phyloP scores from a whole-genome alignment of 2,888 invertebrate genomes.

The Escarpia spicata region DNA sequence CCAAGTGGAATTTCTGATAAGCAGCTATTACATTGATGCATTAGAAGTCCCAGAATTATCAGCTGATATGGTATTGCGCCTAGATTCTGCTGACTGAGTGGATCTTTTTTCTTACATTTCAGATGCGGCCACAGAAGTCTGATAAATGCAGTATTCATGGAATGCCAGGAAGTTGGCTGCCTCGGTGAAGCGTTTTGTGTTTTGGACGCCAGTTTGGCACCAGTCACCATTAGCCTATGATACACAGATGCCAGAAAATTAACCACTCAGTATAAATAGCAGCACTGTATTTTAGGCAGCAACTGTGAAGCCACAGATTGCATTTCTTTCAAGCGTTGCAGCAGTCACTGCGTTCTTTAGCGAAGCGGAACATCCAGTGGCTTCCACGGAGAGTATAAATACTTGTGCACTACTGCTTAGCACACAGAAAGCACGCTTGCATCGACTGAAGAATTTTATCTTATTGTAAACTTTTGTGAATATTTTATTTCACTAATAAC shows the following conservation, averaged over 20 bases:
- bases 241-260: not conserved
- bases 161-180: not conserved
- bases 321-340: constrained; percentile 1
- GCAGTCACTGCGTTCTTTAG: constrained; percentile 6
- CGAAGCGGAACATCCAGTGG: not conserved
- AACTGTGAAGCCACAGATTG: not conserved
- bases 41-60: constrained; percentile 5
- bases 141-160: not conserved
- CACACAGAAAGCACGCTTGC: not conserved
- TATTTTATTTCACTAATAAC: constrained; percentile 13
- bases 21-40: constrained; percentile 5
- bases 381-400: not conserved
- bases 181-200: not conserved
- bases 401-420: not conserved
- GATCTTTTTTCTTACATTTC: not conserved
- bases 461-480: not conserved
- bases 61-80: not conserved
- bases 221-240: not conserved
- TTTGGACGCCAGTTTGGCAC: not conserved
- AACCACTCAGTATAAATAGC: not conserved
- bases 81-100: no score
- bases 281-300: not conserved
- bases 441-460: not conserved
- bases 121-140: not conserved
- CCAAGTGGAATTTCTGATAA: not conserved